Conservation (phyloP, 1,140 invertebrate genomes). For the Heliconius hermathena region DNA sequence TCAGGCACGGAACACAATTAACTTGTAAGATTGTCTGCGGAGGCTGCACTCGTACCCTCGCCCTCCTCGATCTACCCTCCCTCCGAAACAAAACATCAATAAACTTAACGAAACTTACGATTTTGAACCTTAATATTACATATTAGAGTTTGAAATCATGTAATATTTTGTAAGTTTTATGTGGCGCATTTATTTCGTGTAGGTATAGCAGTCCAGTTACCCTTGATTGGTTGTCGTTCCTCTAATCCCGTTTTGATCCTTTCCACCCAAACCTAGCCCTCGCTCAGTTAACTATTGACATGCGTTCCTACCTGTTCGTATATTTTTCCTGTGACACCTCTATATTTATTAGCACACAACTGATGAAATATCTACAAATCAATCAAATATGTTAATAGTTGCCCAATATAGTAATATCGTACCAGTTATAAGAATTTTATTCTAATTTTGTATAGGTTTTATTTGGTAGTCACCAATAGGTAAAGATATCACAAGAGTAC, state of each 20-base stretch:
- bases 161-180: constrained; percentile 70
- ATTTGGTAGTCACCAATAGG: no score
- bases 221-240: constrained; percentile 83
- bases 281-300: constrained; percentile 78
- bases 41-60: constrained; percentile 76
- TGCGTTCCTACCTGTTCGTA: constrained; percentile 68
- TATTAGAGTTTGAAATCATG: constrained; percentile 47
- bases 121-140: constrained; percentile 41
- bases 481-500: no score
- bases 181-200: constrained; percentile 80
- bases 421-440: no score
- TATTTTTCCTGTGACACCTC: constrained; percentile 30
- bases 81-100: constrained; percentile 81
- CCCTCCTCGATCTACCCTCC: constrained; percentile 75
- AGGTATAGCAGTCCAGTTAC: constrained; percentile 82
- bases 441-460: no score
- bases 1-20: constrained; percentile 81
- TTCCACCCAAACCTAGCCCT: constrained; percentile 79
- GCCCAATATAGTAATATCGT: neutral
- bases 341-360: constrained; percentile 22
- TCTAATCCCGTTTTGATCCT: constrained; percentile 82
- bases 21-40: constrained; percentile 81
- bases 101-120: constrained; percentile 56
- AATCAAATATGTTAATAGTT: neutral
- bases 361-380: neutral